Percentiles rank a stretch among this genome's conserved stretches.
Evolutionary conservation across 1,140 invertebrate genomes (phyloP).

Genomic region (Apis dorsata): DNA sequence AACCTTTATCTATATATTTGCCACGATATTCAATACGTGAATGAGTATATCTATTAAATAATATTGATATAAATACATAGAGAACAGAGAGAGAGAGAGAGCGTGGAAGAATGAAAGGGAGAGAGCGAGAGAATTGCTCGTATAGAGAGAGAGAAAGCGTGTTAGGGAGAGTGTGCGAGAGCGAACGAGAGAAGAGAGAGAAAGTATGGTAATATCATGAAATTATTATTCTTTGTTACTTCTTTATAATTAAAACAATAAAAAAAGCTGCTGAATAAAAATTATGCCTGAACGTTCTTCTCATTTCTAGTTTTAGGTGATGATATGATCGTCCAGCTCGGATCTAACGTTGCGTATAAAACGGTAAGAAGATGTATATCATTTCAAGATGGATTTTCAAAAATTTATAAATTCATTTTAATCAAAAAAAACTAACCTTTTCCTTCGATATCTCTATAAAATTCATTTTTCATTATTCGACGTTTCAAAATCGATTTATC

Average conservation of each 20-base stretch:
- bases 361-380: too few species aligned
- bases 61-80: slow-evolving; percentile 63
- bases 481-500: too few species aligned
- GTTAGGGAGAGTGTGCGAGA: slow-evolving; percentile 56
- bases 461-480: too few species aligned
- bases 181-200: slow-evolving; percentile 65
- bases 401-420: too few species aligned
- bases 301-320: slow-evolving; percentile 43
- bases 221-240: slow-evolving; percentile 80
- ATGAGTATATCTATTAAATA: slow-evolving; percentile 71
- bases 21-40: slow-evolving; percentile 75
- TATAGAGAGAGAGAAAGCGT: slow-evolving; percentile 55
- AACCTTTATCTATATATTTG: slow-evolving; percentile 71
- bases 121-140: slow-evolving; percentile 4
- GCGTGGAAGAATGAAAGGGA: slow-evolving; percentile 63
- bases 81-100: slow-evolving; percentile 58
- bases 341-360: not conserved
- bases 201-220: slow-evolving; percentile 76
- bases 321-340: not conserved
- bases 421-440: too few species aligned
- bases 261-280: slow-evolving; percentile 79
- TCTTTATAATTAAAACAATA: slow-evolving; percentile 80
- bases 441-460: too few species aligned
- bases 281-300: slow-evolving; percentile 61
- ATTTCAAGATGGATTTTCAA: too few species aligned